These are phyloP conservation scores for Philotrypesis tridentata DNA, from an alignment of 1,140 invertebrate species.

Conservation along the genomic window DNA sequence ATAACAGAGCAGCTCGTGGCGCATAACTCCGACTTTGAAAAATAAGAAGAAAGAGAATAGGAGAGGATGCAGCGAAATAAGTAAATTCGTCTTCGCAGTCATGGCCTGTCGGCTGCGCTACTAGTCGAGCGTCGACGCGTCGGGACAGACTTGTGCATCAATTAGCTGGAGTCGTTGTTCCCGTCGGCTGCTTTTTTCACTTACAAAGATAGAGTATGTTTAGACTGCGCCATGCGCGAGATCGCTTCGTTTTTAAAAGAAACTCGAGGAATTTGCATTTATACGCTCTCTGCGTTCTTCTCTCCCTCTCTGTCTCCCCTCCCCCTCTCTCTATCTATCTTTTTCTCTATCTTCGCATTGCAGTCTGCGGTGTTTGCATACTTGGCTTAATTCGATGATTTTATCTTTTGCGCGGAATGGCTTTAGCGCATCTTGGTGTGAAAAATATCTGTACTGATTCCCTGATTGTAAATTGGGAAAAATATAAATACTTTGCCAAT, in stretches of 20 bases:
- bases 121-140: background rate
- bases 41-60: background rate
- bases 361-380: background rate
- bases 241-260: background rate
- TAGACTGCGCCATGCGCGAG: conserved; percentile 4
- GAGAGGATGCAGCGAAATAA: background rate
- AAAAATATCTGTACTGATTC: background rate
- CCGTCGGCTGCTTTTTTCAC: background rate
- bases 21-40: background rate
- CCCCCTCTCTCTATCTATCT: too few relatives aligned
- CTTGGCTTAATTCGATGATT: background rate
- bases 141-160: conserved; percentile 11
- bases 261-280: background rate
- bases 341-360: background rate
- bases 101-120: too few relatives aligned
- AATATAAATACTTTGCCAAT: background rate
- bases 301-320: too few relatives aligned
- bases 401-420: background rate
- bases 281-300: background rate
- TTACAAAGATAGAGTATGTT: conserved; percentile 18
- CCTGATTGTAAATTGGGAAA: background rate
- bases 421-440: background rate
- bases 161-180: conserved; percentile 21
- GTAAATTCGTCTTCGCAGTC: background rate
- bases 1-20: background rate